Base-by-base conservation (phyloP, 2,888 invertebrate genomes). In the Trachelus tabidus region DNA sequence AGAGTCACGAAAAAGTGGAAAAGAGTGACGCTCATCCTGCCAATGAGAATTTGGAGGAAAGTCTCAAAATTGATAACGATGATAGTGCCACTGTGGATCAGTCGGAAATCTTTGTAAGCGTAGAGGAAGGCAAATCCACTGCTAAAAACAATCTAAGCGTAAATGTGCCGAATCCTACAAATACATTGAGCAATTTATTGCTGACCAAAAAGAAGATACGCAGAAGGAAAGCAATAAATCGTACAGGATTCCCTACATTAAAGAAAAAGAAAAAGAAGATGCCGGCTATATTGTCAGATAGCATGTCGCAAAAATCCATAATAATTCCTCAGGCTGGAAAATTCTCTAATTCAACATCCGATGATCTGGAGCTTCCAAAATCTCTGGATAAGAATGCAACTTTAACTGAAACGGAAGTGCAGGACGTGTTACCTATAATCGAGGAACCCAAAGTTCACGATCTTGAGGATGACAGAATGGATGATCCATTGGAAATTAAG, bases 191-290 rank as follows among this genome's bases (percentile, higher is more conserved):
- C 87, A 76, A 82, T 79, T 77, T 86, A 73, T 84, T 87, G 6
- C 79, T 89, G 3, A 82, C 87, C 2, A 94, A 94, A 85, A 93
- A 93, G 85, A 93, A 93, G 83, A 91, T 92, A 12, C 90, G 93
- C 31, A 93, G 96, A 84, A 94, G 97, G 69, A 95, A 97, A 89
- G 95, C 96, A 33, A 95, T 96, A 71, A 97, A 97, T 89, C 93
- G 97, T 85, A 97, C 97, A 31, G 98, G 98, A 4, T 98, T 98
- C 90, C 98, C 98, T 0, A 96, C 95, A 34, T 92, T 96, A 30
- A 96, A 96, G 87, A 95, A 94, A 89, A 97, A 97, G 92, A 97
- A 97, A 89, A 96, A 96, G 89, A 96, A 95, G 86, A 77, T 79
- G 12, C 75, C 69, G 31, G 80, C 77, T 30, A 69, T 80, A 23